Evolutionary conservation across 2,113 vertebrate genomes (phyloP).

Genomic region (Ardeotis arabs): DNA sequence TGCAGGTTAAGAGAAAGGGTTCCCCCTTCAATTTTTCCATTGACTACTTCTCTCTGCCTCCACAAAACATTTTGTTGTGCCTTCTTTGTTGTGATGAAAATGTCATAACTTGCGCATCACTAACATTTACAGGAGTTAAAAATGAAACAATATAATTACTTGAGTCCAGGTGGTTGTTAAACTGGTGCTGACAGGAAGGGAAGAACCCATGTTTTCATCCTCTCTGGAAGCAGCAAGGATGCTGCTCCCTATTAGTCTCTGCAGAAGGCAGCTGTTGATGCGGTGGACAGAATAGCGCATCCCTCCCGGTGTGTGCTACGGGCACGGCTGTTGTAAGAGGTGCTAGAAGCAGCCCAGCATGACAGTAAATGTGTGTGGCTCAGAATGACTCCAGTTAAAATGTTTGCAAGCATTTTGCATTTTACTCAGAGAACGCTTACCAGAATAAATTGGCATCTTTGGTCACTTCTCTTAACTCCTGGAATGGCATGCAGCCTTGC

Average conservation of each 20-base stretch:
- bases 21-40: conserved; percentile 16
- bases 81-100: conserved; percentile 23
- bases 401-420: neutral
- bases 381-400: neutral
- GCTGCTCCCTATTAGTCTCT: neutral
- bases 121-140: neutral
- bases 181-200: neutral
- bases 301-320: rapidly evolving
- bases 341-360: neutral
- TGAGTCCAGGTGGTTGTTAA: neutral
- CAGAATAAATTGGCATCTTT: neutral
- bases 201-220: neutral
- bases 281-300: rapidly evolving
- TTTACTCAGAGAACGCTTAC: neutral
- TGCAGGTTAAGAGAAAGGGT: neutral
- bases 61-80: conserved; percentile 11
- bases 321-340: neutral
- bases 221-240: neutral
- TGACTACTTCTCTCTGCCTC: neutral
- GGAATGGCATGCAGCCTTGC: neutral
- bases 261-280: neutral
- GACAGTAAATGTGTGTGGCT: neutral
- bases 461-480: neutral
- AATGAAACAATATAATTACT: neutral
- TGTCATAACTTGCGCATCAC: conserved; percentile 7